phyloP scores from a whole-genome alignment of 2,888 invertebrate species.

The Mythimna vitellina region DNA sequence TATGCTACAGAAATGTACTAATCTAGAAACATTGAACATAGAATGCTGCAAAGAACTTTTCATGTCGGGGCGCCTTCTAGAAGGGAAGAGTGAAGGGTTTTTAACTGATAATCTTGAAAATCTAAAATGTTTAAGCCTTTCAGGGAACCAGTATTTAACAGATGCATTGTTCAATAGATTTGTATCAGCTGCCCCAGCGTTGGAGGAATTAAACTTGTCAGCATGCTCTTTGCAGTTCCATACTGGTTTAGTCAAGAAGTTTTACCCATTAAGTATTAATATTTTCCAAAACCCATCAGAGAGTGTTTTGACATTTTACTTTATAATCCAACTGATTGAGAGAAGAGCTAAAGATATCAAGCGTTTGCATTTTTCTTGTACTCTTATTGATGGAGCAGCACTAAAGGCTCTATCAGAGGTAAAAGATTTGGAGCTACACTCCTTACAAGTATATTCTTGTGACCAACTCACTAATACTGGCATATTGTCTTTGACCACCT shows the following conservation, averaged over 20 bases:
- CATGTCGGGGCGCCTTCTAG: conserved; percentile 93
- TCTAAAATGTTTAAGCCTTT: conserved; percentile 91
- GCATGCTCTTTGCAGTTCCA: conserved; percentile 94
- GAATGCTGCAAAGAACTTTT: conserved; percentile 93
- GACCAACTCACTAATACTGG: conserved; percentile 92
- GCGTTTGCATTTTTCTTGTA: conserved; percentile 92
- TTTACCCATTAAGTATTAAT: conserved; percentile 90
- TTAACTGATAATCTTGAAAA: conserved; percentile 85
- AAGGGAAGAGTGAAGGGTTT: conserved; percentile 90
- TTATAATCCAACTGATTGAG: conserved; percentile 90
- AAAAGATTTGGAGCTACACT: conserved; percentile 87
- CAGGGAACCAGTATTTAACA: conserved; percentile 93
- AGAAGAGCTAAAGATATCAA: conserved; percentile 89
- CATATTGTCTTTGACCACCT: conserved; percentile 87
- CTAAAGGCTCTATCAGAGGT: conserved; percentile 90
- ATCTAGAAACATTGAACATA: conserved; percentile 91
- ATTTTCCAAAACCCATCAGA: conserved; percentile 90
- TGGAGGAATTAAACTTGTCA: conserved; percentile 92
- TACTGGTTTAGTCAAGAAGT: conserved; percentile 92
- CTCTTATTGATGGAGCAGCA: conserved; percentile 92
- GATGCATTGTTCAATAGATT: conserved; percentile 94
- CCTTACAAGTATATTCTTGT: conserved; percentile 90
- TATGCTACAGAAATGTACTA: conserved; percentile 90
- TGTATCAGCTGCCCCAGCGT: conserved; percentile 90
- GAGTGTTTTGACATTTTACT: conserved; percentile 93